Base-by-base conservation (phyloP, 1,140 invertebrate species). In the Leptinotarsa texana region DNA sequence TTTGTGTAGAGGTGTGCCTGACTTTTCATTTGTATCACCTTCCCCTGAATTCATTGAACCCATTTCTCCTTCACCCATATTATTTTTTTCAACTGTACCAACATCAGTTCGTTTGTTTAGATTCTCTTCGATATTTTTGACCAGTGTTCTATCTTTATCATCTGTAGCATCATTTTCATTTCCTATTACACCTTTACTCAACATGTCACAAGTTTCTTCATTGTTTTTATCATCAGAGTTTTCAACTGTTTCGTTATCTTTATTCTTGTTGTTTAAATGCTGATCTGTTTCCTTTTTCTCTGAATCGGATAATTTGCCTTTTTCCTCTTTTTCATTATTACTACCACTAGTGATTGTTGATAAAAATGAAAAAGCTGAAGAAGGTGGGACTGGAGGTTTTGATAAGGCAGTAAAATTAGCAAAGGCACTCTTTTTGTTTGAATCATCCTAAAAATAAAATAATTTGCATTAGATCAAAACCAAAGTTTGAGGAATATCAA, bases 321-420 rank as follows among this genome's bases (percentile, higher is more conserved):
- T 57, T 57, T 57, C 13, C n/a, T 57, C n/a, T 57, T 57, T 57
- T 57, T 57, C 51, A 57, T 57, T 18, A 57, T 57, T 57, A 61
- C 22, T 22, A 13, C 24, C 67, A 72, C 83, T 79, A 73, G 77
- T 78, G 75, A 78, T 61, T 72, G 78, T 79, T 69, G 82, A 79
- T 13, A 84, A 77, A 76, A 84, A 83, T 68, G 85, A 83, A 84
- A 88, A 88, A 69, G 87, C 81, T 67, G 81, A 73, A 63, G 84
- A 82, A 68, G 84, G 71, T 67, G 82, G 80, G 78, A 79, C 15
- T 57, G 51, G n/a, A 57, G 75, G 49, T 78, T 72, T 78, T 76
- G 67, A 62, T 68, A 82, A 86, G 51, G 81, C 80, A 63, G 82
- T 78, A 74, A 84, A 84, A 21, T 80, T 78, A 47, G 80, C 79